These are phyloP conservation scores for Columba livia DNA, from an alignment of 2,113 vertebrate species.

Conservation along the genomic window DNA sequence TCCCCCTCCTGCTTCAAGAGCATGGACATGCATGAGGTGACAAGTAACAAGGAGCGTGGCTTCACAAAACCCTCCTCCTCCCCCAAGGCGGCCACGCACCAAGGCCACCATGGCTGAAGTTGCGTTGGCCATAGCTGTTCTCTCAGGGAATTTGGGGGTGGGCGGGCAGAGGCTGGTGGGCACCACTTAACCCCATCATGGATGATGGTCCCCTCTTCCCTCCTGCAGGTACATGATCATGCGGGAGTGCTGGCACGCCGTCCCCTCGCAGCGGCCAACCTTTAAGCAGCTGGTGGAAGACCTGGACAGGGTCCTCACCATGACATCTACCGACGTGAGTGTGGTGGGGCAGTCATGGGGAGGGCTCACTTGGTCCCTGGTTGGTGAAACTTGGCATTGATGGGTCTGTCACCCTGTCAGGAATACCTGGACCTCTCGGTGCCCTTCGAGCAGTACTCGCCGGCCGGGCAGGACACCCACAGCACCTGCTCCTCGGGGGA, in stretches of 20 bases:
- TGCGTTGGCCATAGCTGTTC: neutral
- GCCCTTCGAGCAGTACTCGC: constrained; percentile 96
- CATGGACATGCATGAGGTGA: fast-evolving
- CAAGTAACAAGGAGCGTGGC: neutral
- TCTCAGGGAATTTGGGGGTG: fast-evolving
- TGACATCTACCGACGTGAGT: constrained; percentile 93
- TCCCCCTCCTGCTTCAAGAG: neutral
- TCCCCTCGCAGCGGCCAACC: constrained; percentile 93
- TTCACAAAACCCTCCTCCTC: neutral
- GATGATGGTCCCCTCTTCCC: neutral
- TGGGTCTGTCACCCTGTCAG: constrained; percentile 31
- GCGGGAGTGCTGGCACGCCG: constrained; percentile 96
- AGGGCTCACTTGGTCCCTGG: fast-evolving
- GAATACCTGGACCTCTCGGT: constrained; percentile 94
- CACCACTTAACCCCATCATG: fast-evolving
- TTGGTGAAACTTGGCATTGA: fast-evolving
- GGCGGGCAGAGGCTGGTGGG: neutral
- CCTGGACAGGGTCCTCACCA: constrained; percentile 89
- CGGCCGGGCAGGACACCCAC: constrained; percentile 91
- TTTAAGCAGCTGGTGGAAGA: constrained; percentile 98
- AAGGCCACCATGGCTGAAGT: neutral
- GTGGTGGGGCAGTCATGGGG: fast-evolving
- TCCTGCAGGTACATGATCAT: constrained; percentile 94
- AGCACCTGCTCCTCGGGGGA: constrained; percentile 96
- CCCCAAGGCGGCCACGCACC: fast-evolving